phyloP scores from a whole-genome alignment of 53 echinoderm and acorn worm genomes.

The Hippasteria phrygiana region DNA sequence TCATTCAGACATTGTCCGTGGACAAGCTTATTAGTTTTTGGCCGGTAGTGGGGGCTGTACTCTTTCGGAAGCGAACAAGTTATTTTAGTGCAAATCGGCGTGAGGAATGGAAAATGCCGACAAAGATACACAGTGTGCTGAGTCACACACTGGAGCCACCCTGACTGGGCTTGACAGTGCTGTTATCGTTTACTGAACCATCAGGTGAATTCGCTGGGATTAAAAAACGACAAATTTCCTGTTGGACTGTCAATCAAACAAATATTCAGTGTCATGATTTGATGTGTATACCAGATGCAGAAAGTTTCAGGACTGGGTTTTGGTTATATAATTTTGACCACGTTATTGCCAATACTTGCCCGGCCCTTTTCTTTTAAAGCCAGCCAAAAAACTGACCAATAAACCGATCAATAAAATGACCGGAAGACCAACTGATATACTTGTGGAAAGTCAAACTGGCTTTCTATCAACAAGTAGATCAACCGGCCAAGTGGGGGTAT shows the following conservation, averaged over 20 bases:
- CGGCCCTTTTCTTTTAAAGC: too few relatives aligned
- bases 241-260: constrained; percentile 49
- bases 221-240: constrained; percentile 18
- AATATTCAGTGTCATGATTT: constrained; percentile 36
- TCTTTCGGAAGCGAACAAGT: constrained; percentile 47
- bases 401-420: too few relatives aligned
- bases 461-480: too few relatives aligned
- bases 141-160: constrained; percentile 31
- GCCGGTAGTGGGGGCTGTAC: constrained; percentile 4
- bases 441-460: too few relatives aligned
- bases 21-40: constrained; percentile 39
- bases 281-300: not conserved
- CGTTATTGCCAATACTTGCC: too few relatives aligned
- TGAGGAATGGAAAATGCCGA: constrained; percentile 23
- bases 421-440: too few relatives aligned
- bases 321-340: not conserved
- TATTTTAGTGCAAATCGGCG: constrained; percentile 57
- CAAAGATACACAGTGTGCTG: constrained; percentile 28
- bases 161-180: constrained; percentile 4
- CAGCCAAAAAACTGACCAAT: too few relatives aligned
- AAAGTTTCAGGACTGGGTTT: not conserved
- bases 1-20: constrained; percentile 5
- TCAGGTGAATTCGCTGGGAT: not conserved
- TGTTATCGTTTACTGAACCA: constrained; percentile 35
- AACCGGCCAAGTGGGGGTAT: too few relatives aligned